These are phyloP conservation scores for Antheraea assamensis DNA, from an alignment of 2,888 invertebrate species.

Conservation along the genomic window DNA sequence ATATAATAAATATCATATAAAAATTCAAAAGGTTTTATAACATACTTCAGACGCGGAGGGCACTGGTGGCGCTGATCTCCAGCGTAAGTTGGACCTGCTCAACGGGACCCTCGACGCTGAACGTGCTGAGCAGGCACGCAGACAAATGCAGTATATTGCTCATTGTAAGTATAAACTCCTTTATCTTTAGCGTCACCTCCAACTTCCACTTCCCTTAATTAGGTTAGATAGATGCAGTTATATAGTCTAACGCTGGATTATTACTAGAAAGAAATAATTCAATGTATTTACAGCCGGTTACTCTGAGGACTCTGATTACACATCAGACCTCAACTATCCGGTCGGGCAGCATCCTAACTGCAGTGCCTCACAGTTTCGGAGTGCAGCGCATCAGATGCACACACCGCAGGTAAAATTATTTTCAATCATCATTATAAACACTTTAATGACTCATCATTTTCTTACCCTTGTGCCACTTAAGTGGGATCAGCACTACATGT, in stretches of 20 bases:
- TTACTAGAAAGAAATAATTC: not conserved
- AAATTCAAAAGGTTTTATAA: not conserved
- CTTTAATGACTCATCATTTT: too few relatives aligned
- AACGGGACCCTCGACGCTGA: conserved; percentile 96
- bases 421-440: conserved; percentile 1
- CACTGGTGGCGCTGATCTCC: conserved; percentile 90
- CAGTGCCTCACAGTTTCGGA: conserved; percentile 93
- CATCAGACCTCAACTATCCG: conserved; percentile 97
- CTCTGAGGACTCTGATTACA: conserved; percentile 98
- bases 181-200: not conserved
- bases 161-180: conserved; percentile 85
- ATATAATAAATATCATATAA: too few relatives aligned
- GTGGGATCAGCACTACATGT: too few relatives aligned
- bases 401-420: conserved; percentile 83
- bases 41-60: conserved; percentile 89
- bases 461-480: too few relatives aligned
- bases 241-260: not conserved
- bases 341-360: conserved; percentile 94
- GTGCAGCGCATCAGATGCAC: conserved; percentile 89
- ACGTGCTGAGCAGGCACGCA: conserved; percentile 88
- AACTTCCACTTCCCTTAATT: not conserved
- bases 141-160: conserved; percentile 90
- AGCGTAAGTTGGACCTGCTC: conserved; percentile 94
- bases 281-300: conserved; percentile 89
- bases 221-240: too few relatives aligned